These are phyloP conservation scores for Zaprionus tsacasi DNA, from an alignment of 1,140 invertebrate genomes.

Conservation along the genomic window DNA sequence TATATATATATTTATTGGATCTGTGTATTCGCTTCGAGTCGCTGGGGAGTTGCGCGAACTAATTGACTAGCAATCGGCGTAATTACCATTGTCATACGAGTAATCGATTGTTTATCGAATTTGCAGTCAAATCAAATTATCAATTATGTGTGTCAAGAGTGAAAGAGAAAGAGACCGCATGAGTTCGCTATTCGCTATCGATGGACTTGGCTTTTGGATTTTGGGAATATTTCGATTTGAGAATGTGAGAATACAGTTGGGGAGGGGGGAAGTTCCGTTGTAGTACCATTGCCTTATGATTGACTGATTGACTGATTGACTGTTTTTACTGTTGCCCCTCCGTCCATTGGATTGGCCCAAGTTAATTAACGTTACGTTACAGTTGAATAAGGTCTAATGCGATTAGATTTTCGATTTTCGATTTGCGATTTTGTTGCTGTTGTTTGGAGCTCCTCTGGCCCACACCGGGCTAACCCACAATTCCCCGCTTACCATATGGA, in stretches of 20 bases:
- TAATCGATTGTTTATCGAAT: conserved; percentile 65
- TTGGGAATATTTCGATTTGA: conserved; percentile 27
- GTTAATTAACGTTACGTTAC: conserved; percentile 39
- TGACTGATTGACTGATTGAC: conserved; percentile 1
- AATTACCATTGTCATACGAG: conserved; percentile 84
- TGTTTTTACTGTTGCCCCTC: conserved; percentile 21
- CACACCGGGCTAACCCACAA: conserved; percentile 3
- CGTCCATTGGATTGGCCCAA: conserved; percentile 39
- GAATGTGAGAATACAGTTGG: conserved; percentile 7
- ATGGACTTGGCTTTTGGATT: not conserved
- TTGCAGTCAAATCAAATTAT: conserved; percentile 67
- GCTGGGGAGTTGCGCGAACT: not conserved
- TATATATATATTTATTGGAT: no score
- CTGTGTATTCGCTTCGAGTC: no score
- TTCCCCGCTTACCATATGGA: conserved; percentile 92
- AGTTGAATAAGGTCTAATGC: conserved; percentile 19
- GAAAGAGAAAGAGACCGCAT: conserved; percentile 36
- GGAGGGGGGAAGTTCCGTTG: not conserved
- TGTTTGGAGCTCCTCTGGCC: no score
- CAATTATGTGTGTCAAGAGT: conserved; percentile 44
- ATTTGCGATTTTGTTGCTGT: not conserved
- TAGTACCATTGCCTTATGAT: conserved; percentile 13
- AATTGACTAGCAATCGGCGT: conserved; percentile 46
- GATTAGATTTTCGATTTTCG: conserved; percentile 15
- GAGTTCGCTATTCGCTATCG: conserved; percentile 40